Evolutionary conservation across 1,140 invertebrate genomes (phyloP).

Genomic region (Phymorhynchus buccinoides): DNA sequence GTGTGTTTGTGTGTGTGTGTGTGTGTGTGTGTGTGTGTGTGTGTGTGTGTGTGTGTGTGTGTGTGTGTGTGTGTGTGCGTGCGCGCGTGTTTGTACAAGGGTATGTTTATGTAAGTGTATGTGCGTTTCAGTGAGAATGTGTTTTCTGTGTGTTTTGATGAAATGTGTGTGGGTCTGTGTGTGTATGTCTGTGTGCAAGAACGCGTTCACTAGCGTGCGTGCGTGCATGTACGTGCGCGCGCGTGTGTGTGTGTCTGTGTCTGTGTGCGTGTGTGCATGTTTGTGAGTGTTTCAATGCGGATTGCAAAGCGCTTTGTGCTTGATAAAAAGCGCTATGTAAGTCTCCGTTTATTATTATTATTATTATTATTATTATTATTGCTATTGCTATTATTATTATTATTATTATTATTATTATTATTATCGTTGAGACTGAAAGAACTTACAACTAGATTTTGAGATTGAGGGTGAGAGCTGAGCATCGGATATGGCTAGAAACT

Average conservation of each 20-base stretch:
- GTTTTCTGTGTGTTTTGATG: too few species aligned
- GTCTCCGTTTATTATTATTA: not conserved
- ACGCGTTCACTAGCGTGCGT: too few species aligned
- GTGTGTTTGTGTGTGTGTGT: not conserved
- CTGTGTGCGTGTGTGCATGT: not conserved
- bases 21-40: not conserved
- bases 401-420: not conserved
- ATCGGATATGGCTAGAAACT: too few species aligned
- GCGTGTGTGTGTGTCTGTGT: not conserved
- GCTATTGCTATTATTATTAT: not conserved
- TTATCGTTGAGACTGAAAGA: not conserved
- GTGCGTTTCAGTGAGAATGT: too few species aligned
- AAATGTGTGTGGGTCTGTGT: too few species aligned
- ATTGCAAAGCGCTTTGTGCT: not conserved
- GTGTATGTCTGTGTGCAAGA: too few species aligned
- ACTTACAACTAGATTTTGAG: too few species aligned
- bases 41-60: not conserved
- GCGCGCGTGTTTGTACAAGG: not conserved
- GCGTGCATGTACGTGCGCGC: not conserved
- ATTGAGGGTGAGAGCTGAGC: too few species aligned
- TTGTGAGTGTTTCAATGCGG: not conserved
- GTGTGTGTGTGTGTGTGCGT: not conserved
- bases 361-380: constrained; percentile 6
- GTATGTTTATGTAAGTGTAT: too few species aligned
- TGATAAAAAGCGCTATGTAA: too few species aligned